Base-by-base conservation (phyloP, 2,113 vertebrate genomes). In the Vireo altiloquus region DNA sequence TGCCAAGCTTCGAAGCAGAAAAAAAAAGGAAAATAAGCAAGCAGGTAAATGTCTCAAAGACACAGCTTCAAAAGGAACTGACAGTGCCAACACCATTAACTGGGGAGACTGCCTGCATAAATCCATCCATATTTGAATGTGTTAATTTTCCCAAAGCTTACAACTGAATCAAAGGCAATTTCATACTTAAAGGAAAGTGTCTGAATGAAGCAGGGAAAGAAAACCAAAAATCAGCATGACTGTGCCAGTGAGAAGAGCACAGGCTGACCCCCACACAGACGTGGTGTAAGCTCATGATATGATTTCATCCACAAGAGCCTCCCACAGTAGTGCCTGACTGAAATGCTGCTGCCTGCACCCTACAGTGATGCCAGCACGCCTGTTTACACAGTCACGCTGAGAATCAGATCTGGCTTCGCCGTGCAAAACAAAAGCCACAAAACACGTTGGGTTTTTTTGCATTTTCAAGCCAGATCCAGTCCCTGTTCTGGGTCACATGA, bases 21-120 rank as follows among this genome's bases (percentile, higher is more conserved):
- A 63, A 42, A 69, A 42, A 64, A 61, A 19, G 25, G 39, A 74
- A 86, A 86, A 89, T 17, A 88, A 87, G 37, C 65, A 86, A 94
- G 63, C 86, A 92, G 78, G 70, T 91, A 85, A 90, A 49, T 7
- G 22, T 83, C 96, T 93, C 82, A 86, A 79, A 95, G 68, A 89
- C 30, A 63, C 9, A 37, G 30, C 82, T 93, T 96, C 95, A 94
- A 94, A 97, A 96, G 80, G 52, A 94, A 74, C 72, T 54, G 82
- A 74, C 88, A 94, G 47, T 44, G 86, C 89, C 89, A 70, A 63
- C 52, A 70, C 30, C 47, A 81, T 90, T 92, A 90, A 50, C 37
- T 11, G 24, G 52, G 59, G 71, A 81, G 91, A 83, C 92, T 78
- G 91, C 39, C 82, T 93, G 91, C 90, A 90, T 93, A 93, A 83